These are phyloP conservation scores for Drosophila mauritiana DNA, from an alignment of 1,140 invertebrate species.

Conservation along the genomic window DNA sequence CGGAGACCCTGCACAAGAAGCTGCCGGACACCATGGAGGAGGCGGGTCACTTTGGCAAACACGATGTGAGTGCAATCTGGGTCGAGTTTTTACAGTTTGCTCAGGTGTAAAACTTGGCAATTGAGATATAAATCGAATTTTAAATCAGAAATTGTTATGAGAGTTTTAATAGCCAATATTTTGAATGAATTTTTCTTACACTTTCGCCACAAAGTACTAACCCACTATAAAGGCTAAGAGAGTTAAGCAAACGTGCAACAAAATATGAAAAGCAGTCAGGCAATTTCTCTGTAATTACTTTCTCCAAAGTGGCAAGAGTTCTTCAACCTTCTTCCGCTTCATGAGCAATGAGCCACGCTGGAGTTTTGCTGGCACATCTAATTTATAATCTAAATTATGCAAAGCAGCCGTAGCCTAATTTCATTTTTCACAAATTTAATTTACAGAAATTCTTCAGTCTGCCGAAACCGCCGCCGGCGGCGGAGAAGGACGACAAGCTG, in stretches of 20 bases:
- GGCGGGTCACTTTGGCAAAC: slow-evolving; percentile 88
- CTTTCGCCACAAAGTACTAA: not conserved
- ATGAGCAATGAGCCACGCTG: slow-evolving; percentile 8
- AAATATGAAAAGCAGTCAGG: slow-evolving; percentile 1
- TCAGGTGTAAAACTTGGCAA: not conserved
- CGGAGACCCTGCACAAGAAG: slow-evolving; percentile 89
- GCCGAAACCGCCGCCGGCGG: slow-evolving; percentile 71
- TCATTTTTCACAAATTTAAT: slow-evolving; percentile 80
- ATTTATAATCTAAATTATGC: slow-evolving; percentile 84
- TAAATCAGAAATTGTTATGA: too few relatives aligned
- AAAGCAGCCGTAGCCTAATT: slow-evolving; percentile 81
- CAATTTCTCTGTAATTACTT: slow-evolving; percentile 27
- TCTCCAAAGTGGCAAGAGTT: slow-evolving; percentile 9
- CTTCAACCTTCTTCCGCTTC: slow-evolving; percentile 18
- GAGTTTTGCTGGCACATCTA: slow-evolving; percentile 49
- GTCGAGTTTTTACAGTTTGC: not conserved
- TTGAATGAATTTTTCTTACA: too few relatives aligned
- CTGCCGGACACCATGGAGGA: slow-evolving; percentile 90
- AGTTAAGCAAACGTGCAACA: not conserved
- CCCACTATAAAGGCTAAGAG: not conserved
- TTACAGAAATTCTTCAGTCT: slow-evolving; percentile 84
- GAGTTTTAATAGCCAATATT: too few relatives aligned
- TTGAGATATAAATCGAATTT: not conserved
- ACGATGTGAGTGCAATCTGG: slow-evolving; percentile 84
- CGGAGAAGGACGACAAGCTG: slow-evolving; percentile 38